Base-by-base conservation (phyloP, 2,113 vertebrate species). In the Rhinolophus ferrumequinum region DNA sequence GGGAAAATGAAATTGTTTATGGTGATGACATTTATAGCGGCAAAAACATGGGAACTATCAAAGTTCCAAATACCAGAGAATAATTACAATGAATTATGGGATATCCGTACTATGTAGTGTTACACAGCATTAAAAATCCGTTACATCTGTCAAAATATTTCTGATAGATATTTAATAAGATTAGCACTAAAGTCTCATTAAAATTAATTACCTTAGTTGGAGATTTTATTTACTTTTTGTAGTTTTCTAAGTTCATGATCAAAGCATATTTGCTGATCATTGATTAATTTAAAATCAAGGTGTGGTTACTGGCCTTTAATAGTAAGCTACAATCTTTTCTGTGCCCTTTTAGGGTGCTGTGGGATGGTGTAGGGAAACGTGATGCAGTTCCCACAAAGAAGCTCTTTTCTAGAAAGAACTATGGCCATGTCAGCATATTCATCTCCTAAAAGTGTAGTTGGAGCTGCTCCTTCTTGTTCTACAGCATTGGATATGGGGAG, bases 381-480 rank as follows among this genome's bases (percentile, higher is more conserved):
- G 96, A 97, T 97, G 96, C 97, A 97, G 90, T 93, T 95, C 84
- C 89, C 96, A 97, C 95, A 97, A 97, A 97, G 96, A 97, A 97
- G 95, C 96, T 93, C 96, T 96, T 98, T 97, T 95, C 93, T 97
- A 97, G 96, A 97, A 93, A 97, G 97, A 96, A 97, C 96, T 97
- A 89, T 94, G 94, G 38, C 82, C 86, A 95, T 96, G 79, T 97
- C 96, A 97, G 96, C 96, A 97, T 94, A 97, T 93, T 95, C 96
- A 97, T 88, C 95, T 98, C 92, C 96, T 97, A 97, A 96, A 96
- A 98, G 96, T 98, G 92, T 98, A 98, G 96, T 97, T 97, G 97
- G 97, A 97, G 95, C 97, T 97, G 92, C 95, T 98, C 92, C 96
- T 97, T 92, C 93, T 97, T 97, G 96, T 97, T 96, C 97, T 98